phyloP scores from a whole-genome alignment of 1,140 invertebrate species.

The Drosophila mayri region DNA sequence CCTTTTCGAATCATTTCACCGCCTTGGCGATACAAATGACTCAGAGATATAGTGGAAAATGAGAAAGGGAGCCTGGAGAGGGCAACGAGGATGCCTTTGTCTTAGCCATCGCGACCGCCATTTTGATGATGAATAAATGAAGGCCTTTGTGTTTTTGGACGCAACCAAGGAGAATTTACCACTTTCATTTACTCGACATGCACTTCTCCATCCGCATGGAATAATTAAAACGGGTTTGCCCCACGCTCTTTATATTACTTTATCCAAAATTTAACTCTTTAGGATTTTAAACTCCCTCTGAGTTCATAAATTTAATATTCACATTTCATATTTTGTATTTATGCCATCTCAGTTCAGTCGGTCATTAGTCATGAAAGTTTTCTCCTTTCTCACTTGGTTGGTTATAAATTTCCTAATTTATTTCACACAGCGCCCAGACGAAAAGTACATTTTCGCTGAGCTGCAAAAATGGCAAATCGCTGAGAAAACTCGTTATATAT shows the following conservation, averaged over 20 bases:
- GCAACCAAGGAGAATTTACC: slow-evolving; percentile 60
- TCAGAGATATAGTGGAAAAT: slow-evolving; percentile 25
- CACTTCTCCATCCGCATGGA: slow-evolving; percentile 47
- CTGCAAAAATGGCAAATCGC: slow-evolving; percentile 41
- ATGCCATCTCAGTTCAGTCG: slow-evolving; percentile 3
- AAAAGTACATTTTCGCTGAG: slow-evolving; percentile 31
- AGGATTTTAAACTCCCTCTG: neutral
- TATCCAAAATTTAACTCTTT: neutral
- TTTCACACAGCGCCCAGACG: slow-evolving; percentile 46
- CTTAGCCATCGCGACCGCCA: slow-evolving; percentile 67
- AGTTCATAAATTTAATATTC: slow-evolving; percentile 32
- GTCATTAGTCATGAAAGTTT: slow-evolving; percentile 49
- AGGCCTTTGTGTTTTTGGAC: slow-evolving; percentile 65
- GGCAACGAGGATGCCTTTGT: slow-evolving; percentile 49
- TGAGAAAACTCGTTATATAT: slow-evolving; percentile 38
- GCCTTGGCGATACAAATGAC: slow-evolving; percentile 52
- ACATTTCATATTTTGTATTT: slow-evolving; percentile 12
- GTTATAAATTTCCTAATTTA: slow-evolving; percentile 65
- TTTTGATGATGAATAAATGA: slow-evolving; percentile 82
- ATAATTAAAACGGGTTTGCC: slow-evolving; percentile 59
- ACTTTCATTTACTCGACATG: slow-evolving; percentile 70
- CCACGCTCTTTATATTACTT: neutral
- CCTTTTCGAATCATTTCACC: slow-evolving; percentile 30
- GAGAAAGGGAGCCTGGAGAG: neutral
- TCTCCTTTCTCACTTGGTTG: slow-evolving; percentile 10